Conservation (phyloP, 2,888 invertebrate species). For the Gari tellinella region DNA sequence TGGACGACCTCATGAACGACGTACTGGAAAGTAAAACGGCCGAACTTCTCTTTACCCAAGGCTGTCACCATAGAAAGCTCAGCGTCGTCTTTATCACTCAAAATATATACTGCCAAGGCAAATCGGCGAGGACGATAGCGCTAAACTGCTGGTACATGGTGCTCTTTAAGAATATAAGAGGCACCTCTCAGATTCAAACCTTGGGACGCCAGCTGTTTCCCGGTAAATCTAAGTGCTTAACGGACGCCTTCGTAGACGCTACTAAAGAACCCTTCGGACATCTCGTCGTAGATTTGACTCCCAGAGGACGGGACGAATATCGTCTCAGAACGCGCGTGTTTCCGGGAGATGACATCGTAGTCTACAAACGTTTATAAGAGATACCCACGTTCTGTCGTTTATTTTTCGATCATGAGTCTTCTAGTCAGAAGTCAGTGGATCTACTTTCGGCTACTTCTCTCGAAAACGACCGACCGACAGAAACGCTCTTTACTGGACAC, state of each 20-base stretch:
- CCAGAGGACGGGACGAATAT: slow-evolving; percentile 17
- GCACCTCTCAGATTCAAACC: slow-evolving; percentile 14
- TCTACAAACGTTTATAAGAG: slow-evolving; percentile 14
- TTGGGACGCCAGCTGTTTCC: slow-evolving; percentile 34
- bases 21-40: slow-evolving; percentile 10
- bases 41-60: slow-evolving; percentile 31
- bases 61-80: slow-evolving; percentile 28
- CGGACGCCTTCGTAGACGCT: slow-evolving; percentile 35
- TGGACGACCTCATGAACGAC: slow-evolving; percentile 36
- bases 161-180: slow-evolving; percentile 34
- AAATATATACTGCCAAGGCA: slow-evolving; percentile 30
- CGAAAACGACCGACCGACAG: not conserved
- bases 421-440: slow-evolving; percentile 4
- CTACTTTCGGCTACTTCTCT: slow-evolving; percentile 8
- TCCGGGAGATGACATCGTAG: slow-evolving; percentile 8
- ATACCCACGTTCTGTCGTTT: not conserved
- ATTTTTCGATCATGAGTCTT: not conserved
- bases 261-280: slow-evolving; percentile 15
- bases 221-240: slow-evolving; percentile 9
- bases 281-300: slow-evolving; percentile 29
- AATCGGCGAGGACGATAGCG: slow-evolving; percentile 28
- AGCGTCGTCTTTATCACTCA: slow-evolving; percentile 36
- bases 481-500: slow-evolving; percentile 1
- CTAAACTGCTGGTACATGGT: slow-evolving; percentile 38
- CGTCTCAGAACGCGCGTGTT: slow-evolving; percentile 37